Base-by-base conservation (phyloP, 2,797 vertebrate genomes). In the Chiroxiphia lanceolata region DNA sequence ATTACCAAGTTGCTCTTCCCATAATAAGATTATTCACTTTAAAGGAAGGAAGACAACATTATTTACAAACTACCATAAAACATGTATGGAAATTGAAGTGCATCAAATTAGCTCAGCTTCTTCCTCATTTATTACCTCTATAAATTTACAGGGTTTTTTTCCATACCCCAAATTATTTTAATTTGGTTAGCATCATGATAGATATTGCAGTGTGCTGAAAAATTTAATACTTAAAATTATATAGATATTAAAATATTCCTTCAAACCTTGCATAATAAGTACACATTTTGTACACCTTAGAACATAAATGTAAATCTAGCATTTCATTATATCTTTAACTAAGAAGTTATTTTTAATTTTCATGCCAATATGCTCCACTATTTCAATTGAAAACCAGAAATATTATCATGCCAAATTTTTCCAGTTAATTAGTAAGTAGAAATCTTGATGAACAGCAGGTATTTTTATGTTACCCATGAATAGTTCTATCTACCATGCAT, bases 401-500 rank as follows among this genome's bases (percentile, higher is more conserved):
- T 93, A 70, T 33, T 72, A 45, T 40, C 1, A 1, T 74, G 23
- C 38, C 60, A 15, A 76, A 11, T 69, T 89, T 91, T 92, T 90
- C 23, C 27, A 45, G 65, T 59, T 95, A 93, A 83, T 95, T 86
- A 90, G 34, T 31, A 83, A 85, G 51, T 23, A 77, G 67, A 87
- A 89, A 71, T 89, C 71, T 80, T 94, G 56, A 64, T 33, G 54
- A 93, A 94, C 63, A 93, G 59, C 38, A 59, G 71, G 75, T 77
- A 88, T 91, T 85, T 96, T 95, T 88, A 91, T 79, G 65, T 77
- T 89, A 74, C 83, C 53, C 69, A 53, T 50, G 57, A 90, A 90
- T 70, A 57, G 51, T 56, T 88, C 44, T 31, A 27, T 61, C 65
- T 84, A 76, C 33, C 0, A 0, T 57, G 40, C 34, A 45, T n/a